These are phyloP conservation scores for Lanistes nyassanus DNA, from an alignment of 1,140 invertebrate species.

Conservation along the genomic window DNA sequence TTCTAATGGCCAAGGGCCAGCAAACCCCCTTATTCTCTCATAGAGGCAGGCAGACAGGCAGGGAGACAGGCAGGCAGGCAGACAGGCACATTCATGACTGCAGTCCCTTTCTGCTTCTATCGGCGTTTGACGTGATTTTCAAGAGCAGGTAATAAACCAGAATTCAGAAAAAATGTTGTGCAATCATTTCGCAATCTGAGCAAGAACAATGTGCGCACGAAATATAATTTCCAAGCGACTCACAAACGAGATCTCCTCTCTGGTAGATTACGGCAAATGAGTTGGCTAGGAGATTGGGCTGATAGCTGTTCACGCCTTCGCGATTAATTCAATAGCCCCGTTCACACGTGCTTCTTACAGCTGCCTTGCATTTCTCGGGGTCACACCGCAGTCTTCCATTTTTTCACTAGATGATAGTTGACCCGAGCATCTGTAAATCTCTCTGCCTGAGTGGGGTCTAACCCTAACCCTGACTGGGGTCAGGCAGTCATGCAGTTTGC, in stretches of 20 bases:
- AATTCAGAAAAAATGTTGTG: too few species aligned
- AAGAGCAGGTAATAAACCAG: too few species aligned
- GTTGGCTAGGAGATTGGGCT: background rate
- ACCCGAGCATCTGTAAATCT: background rate
- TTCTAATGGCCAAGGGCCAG: too few species aligned
- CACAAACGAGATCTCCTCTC: background rate
- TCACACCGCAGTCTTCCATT: background rate
- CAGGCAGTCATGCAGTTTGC: background rate
- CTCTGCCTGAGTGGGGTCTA: background rate
- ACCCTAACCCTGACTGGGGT: background rate
- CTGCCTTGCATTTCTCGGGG: too few species aligned
- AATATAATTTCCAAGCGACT: background rate
- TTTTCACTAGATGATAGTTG: too few species aligned
- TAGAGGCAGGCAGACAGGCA: background rate
- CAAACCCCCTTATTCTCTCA: background rate
- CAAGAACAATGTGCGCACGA: background rate
- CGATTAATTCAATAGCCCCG: background rate
- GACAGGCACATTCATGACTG: too few species aligned
- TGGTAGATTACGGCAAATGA: background rate
- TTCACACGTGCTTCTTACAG: background rate
- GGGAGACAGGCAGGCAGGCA: too few species aligned
- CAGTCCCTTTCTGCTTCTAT: slow-evolving; percentile 1
- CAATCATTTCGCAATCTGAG: background rate
- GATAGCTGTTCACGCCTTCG: background rate
- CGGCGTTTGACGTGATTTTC: background rate